These are phyloP conservation scores for Sabellastarte sp. DNA, from an alignment of 2,888 invertebrate genomes.

Conservation along the genomic window DNA sequence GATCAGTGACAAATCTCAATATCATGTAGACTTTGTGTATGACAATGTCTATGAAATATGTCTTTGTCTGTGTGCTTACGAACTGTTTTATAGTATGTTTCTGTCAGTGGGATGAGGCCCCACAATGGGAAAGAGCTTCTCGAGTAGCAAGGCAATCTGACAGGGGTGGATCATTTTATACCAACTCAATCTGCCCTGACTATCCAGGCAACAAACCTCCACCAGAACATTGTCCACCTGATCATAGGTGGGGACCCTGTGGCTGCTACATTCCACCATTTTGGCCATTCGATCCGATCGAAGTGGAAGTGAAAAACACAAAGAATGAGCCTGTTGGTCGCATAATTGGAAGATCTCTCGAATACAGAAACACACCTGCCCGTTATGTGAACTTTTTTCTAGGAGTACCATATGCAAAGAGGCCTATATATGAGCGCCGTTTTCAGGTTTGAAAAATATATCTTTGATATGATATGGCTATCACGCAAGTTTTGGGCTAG, in stretches of 20 bases:
- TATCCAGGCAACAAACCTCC: neutral
- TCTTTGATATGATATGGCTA: no score
- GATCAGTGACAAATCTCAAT: no score
- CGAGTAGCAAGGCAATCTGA: no score
- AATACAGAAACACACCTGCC: neutral
- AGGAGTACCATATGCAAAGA: conserved; percentile 61
- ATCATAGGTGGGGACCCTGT: neutral
- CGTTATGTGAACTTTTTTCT: conserved; percentile 52
- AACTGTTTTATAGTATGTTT: no score
- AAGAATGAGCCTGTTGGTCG: conserved; percentile 24
- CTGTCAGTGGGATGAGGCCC: neutral
- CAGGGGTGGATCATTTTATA: no score
- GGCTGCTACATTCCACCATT: conserved; percentile 1
- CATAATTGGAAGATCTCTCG: conserved; percentile 28
- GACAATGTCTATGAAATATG: no score
- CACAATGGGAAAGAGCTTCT: neutral
- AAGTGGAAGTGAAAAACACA: neutral
- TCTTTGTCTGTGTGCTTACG: no score
- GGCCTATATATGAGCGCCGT: conserved; percentile 48
- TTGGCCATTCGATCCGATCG: conserved; percentile 1
- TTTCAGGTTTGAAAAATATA: conserved; percentile 61
- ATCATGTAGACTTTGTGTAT: no score
- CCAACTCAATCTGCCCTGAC: neutral
- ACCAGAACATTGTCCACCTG: neutral
- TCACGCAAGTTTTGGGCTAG: no score